Evolutionary conservation across 2,113 vertebrate genomes (phyloP), one percentile per base, ranked within the genome.

Genomic region (Limnothrissa miodon): DNA sequence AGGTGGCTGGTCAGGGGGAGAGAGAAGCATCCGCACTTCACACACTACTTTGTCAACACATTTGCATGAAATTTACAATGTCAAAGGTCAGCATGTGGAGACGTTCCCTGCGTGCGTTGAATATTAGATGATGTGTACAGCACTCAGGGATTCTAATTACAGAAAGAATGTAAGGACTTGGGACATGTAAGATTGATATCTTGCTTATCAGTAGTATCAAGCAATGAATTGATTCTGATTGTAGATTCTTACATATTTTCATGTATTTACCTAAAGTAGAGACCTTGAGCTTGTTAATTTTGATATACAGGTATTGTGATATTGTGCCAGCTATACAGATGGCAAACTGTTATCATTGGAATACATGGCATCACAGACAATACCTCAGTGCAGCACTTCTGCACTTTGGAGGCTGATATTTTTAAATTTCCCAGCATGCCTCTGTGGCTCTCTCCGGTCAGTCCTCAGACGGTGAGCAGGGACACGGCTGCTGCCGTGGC

Each of bases 401-500:
- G 33, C n/a, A n/a, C n/a, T 53, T 53, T 4, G 17, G 62, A 33
- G 62, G 3, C 36, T 2, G 62, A 70, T 29, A 74, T 74, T 74
- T 36, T 0, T 17, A 33, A 15, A 74, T 74, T 36, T 62, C 59
- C 29, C 66, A 74, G 29, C 66, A 74, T 74, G 51, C 66, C 9
- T 74, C 66, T 36, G 17, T 46, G 36, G 36, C 81, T 70, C 19
- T 56, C 59, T 62, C 23, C 9, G 59, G 59, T 15, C 66, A 39
- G 1, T 74, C 66, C 33, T 4, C 13, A 39, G 33, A 74, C 10
- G 10, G 66, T 15, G 5, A 13, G 33, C 10, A 74, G 29, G 13
- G 62, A 39, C 48, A 82, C 53, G 29, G 81, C 78, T 85, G 85
- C 78, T 45, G 3, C 45, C 82, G 45, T 66, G 23, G 81, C 78